Conservation (phyloP, 53 echinoderm and acorn worm species). For the Hippasteria phrygiana region DNA sequence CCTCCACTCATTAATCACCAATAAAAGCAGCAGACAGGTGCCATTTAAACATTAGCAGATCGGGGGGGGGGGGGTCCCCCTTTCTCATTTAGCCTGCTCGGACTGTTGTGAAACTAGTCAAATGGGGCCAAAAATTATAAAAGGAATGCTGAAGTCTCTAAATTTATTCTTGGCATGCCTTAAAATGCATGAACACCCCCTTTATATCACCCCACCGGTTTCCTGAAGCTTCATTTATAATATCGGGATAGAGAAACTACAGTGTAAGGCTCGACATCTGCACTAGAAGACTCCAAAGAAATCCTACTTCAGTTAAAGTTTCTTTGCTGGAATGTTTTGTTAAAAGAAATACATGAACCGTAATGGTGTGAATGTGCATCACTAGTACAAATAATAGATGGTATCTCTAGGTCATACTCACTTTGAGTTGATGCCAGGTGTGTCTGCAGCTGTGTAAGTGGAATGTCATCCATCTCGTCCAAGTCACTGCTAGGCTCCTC, state of each 20-base stretch:
- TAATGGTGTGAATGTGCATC: neutral
- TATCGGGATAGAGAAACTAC: neutral
- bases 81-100: too few relatives aligned
- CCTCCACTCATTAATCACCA: neutral
- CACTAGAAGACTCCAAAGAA: neutral
- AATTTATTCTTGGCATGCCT: too few relatives aligned
- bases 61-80: too few relatives aligned
- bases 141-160: too few relatives aligned
- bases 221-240: too few relatives aligned
- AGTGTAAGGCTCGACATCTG: neutral
- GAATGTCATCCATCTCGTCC: neutral
- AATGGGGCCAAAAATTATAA: neutral
- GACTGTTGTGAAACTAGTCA: too few relatives aligned
- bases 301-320: too few relatives aligned
- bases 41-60: too few relatives aligned
- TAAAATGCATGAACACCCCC: too few relatives aligned
- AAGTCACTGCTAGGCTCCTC: neutral
- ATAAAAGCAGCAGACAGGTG: neutral
- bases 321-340: neutral
- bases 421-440: neutral
- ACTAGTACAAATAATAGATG: neutral
- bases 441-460: neutral
- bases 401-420: neutral
- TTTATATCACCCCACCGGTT: too few relatives aligned
- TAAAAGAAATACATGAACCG: neutral